Evolutionary conservation across 1,140 invertebrate species (phyloP).

Genomic region (Bombyx mandarina): DNA sequence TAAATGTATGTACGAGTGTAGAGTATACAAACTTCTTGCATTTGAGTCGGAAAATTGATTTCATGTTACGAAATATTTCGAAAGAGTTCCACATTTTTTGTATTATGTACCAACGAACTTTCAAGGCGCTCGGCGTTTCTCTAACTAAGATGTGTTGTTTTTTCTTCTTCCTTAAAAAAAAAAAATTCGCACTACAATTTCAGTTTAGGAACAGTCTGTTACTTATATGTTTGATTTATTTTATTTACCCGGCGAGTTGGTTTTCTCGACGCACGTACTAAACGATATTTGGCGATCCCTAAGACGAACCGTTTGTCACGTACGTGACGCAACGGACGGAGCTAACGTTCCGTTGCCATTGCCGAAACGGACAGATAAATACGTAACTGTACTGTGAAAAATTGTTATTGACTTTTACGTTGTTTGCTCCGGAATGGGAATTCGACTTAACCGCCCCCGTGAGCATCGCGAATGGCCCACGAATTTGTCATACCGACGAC

Average conservation of each 20-base stretch:
- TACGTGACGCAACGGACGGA: conserved; percentile 62
- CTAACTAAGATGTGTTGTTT: no score
- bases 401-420: conserved; percentile 26
- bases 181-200: conserved; percentile 35
- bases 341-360: conserved; percentile 61
- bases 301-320: conserved; percentile 68
- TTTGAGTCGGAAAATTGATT: no score
- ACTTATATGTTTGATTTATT: conserved; percentile 67
- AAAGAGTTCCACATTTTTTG: not conserved
- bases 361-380: conserved; percentile 62
- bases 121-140: not conserved
- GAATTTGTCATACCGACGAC: no score
- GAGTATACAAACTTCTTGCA: no score
- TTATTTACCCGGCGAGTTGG: conserved; percentile 65
- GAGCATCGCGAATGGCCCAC: no score
- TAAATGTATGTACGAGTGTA: no score
- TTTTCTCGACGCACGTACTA: conserved; percentile 67
- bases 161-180: not conserved
- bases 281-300: conserved; percentile 71
- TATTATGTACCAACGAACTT: not conserved
- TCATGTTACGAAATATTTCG: no score
- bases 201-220: conserved; percentile 57
- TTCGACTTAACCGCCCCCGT: no score
- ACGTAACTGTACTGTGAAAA: conserved; percentile 49
- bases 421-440: not conserved